Percentiles rank a stretch among this genome's conserved stretches.
Evolutionary conservation across 1,140 invertebrate species (phyloP).

Genomic region (Pristionchus pacificus): DNA sequence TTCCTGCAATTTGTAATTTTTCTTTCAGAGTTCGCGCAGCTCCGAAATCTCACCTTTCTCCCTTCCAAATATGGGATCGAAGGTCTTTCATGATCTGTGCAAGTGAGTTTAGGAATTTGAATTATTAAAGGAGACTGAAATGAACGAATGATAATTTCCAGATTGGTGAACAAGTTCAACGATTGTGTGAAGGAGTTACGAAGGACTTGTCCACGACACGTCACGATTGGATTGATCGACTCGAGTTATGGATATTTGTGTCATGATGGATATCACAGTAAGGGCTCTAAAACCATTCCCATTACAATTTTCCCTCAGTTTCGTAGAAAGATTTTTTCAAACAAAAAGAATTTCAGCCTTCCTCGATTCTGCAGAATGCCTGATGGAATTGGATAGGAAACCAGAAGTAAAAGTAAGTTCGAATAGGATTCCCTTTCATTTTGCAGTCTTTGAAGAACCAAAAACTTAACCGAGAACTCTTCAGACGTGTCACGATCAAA

Average conservation of each 20-base stretch:
- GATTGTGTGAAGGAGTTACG: constrained; percentile 44
- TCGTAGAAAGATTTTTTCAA: no score
- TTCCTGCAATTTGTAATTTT: no score
- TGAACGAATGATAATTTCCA: constrained; percentile 29
- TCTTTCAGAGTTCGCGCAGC: no score
- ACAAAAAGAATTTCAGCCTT: no score
- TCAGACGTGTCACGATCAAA: constrained; percentile 48
- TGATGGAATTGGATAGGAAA: constrained; percentile 54
- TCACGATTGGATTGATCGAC: constrained; percentile 55
- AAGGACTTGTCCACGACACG: constrained; percentile 45
- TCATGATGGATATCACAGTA: constrained; percentile 57
- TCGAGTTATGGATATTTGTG: constrained; percentile 54
- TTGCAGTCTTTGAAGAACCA: not conserved
- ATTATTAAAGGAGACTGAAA: not conserved
- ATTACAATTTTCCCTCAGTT: no score
- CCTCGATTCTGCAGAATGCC: constrained; percentile 52
- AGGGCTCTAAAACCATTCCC: no score
- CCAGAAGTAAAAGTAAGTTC: constrained; percentile 42
- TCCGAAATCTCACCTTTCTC: no score
- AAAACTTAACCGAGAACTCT: not conserved
- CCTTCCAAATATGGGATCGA: constrained; percentile 52
- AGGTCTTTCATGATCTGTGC: constrained; percentile 54
- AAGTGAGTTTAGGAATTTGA: constrained; percentile 33
- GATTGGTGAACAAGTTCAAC: constrained; percentile 53
- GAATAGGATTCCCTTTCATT: no score